Evolutionary conservation across 2,888 invertebrate species (phyloP).

Genomic region (Drosophila borborema): DNA sequence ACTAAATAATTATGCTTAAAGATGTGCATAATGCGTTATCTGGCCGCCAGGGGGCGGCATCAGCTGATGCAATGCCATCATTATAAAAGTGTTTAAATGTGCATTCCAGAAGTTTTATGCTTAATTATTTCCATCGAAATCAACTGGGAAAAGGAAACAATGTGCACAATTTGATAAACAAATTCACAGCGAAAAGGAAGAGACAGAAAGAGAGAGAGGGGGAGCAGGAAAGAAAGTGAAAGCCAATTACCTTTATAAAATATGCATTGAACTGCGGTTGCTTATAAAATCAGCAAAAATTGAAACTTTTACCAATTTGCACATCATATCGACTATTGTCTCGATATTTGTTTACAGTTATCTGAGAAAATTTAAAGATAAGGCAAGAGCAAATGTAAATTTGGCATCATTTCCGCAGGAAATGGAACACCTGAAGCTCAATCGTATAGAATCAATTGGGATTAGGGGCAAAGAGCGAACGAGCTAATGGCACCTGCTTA

Average conservation of each 20-base stretch:
- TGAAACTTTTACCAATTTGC: slow-evolving; percentile 19
- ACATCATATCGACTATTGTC: neutral
- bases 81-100: slow-evolving; percentile 46
- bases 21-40: slow-evolving; percentile 36
- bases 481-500: slow-evolving; percentile 26
- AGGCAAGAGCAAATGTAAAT: slow-evolving; percentile 13
- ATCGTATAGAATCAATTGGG: slow-evolving; percentile 15
- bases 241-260: slow-evolving; percentile 47
- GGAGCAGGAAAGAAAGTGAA: neutral
- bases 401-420: slow-evolving; percentile 38
- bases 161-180: slow-evolving; percentile 3
- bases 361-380: slow-evolving; percentile 5
- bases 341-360: neutral
- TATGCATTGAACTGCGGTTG: slow-evolving; percentile 32
- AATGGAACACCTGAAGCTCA: slow-evolving; percentile 34
- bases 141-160: slow-evolving; percentile 11
- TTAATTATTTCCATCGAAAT: slow-evolving; percentile 51
- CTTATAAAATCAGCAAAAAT: slow-evolving; percentile 39
- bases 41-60: slow-evolving; percentile 25
- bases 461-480: neutral
- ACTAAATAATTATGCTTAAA: slow-evolving; percentile 40
- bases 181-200: neutral
- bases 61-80: slow-evolving; percentile 14
- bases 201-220: neutral
- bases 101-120: slow-evolving; percentile 51